Evolutionary conservation across 2,797 vertebrate genomes (phyloP).

Genomic region (Cottoperca gobio): DNA sequence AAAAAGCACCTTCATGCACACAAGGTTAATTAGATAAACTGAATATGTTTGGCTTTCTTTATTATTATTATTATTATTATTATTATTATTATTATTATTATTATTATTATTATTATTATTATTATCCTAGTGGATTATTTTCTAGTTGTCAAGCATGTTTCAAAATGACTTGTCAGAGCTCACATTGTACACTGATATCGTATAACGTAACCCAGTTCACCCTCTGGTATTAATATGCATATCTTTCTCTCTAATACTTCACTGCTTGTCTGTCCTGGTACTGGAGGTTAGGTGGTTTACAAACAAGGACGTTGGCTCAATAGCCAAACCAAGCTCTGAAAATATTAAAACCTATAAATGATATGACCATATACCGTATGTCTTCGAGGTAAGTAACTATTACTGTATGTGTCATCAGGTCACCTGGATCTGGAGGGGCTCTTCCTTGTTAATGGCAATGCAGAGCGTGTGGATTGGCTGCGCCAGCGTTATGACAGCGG

Average conservation of each 20-base stretch:
- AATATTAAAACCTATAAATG: not conserved
- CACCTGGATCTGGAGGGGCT: constrained; percentile 96
- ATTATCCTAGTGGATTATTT: no score
- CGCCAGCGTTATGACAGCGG: constrained; percentile 95
- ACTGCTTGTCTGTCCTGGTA: not conserved
- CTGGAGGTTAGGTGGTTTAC: not conserved
- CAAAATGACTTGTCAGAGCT: no score
- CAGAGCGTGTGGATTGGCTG: constrained; percentile 97
- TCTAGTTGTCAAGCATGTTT: no score
- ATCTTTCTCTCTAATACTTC: not conserved
- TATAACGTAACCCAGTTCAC: no score
- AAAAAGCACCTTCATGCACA: not conserved
- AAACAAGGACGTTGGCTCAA: not conserved
- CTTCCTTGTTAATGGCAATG: constrained; percentile 98
- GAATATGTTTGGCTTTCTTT: no score
- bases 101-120: no score
- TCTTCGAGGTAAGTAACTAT: not conserved
- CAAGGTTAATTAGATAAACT: no score
- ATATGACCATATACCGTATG: not conserved
- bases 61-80: no score
- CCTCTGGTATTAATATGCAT: no score
- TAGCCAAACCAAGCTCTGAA: not conserved
- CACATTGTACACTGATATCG: no score
- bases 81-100: no score
- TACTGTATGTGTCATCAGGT: constrained; percentile 75